Conservation (phyloP, 2,113 vertebrate species). For the Ceratotherium simum region DNA sequence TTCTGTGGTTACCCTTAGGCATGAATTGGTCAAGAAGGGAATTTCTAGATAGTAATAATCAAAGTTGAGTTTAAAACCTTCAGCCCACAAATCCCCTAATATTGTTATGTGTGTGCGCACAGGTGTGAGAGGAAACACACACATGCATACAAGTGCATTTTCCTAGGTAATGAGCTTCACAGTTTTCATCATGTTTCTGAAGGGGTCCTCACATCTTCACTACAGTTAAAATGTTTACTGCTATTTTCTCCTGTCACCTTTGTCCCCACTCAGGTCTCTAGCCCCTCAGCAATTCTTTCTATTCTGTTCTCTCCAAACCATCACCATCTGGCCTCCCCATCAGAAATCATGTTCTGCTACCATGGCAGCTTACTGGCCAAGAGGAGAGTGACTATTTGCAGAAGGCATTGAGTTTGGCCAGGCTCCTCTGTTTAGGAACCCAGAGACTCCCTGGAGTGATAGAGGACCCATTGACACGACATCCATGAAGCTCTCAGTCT, state of each 20-base stretch:
- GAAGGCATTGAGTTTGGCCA: not conserved
- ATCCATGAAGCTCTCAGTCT: not conserved
- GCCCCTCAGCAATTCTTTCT: not conserved
- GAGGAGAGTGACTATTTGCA: not conserved
- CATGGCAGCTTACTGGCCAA: not conserved
- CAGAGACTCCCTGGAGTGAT: not conserved
- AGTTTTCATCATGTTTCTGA: not conserved
- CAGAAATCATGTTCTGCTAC: not conserved
- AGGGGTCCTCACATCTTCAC: not conserved
- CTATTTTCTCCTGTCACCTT: not conserved
- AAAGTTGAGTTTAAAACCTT: not conserved
- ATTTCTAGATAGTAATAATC: not conserved
- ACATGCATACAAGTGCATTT: too few relatives aligned
- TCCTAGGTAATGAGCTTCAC: not conserved
- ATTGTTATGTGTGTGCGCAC: rapidly evolving
- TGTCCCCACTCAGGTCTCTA: not conserved
- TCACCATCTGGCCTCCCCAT: not conserved
- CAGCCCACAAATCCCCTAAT: not conserved
- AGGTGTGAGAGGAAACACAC: not conserved
- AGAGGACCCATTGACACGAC: not conserved
- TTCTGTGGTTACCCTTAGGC: not conserved
- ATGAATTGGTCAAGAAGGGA: not conserved
- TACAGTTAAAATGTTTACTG: not conserved
- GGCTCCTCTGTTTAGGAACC: not conserved
- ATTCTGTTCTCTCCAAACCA: not conserved